Evolutionary conservation across 2,113 vertebrate species (phyloP), one percentile per base, ranked within the genome.

Genomic region (Colaptes auratus): DNA sequence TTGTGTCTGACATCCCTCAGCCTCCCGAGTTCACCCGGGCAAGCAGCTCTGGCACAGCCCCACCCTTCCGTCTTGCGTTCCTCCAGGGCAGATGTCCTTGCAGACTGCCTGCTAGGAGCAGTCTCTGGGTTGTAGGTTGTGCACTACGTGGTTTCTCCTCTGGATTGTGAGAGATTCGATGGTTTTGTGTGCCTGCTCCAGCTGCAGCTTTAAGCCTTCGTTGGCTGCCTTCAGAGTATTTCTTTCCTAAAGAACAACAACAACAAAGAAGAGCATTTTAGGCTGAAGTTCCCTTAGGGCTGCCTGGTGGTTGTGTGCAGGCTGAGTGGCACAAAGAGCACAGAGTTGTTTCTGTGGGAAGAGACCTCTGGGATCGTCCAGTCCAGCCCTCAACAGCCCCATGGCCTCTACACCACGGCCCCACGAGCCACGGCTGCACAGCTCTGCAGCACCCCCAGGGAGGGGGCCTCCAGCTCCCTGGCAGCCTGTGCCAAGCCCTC

Each of bases 151-250:
- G 82, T 97, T 98, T 93, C 84, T 97, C 92, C 94, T 97, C 89
- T 95, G 93, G 85, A 98, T 97, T 94, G 98, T 98, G 72, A 99
- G 98, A 59, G 98, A 97, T 88, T 99, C 98, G 90, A 99, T 98
- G 95, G 98, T 99, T 85, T 98, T 98, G 92, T 99, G 98, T 52
- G 98, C 97, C 46, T 98, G 98, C 95, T 98, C 98, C 94, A 99
- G 97, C 60, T 98, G 99, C 74, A 97, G 98, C 86, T 98, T 98
- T 95, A 99, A 98, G 90, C 97, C 98, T 88, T 99, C 98, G 12
- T 99, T 99, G 77, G 96, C 97, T 95, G 98, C 98, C 94, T 98
- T 98, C 42, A 99, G 97, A 92, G 94, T 97, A 71, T 98, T 98
- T 95, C 98, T 98, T 92, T 99, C 98, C 99, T 99, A 94, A 94